Evolutionary conservation across 1,140 invertebrate species (phyloP).

Genomic region (Portunus trituberculatus): DNA sequence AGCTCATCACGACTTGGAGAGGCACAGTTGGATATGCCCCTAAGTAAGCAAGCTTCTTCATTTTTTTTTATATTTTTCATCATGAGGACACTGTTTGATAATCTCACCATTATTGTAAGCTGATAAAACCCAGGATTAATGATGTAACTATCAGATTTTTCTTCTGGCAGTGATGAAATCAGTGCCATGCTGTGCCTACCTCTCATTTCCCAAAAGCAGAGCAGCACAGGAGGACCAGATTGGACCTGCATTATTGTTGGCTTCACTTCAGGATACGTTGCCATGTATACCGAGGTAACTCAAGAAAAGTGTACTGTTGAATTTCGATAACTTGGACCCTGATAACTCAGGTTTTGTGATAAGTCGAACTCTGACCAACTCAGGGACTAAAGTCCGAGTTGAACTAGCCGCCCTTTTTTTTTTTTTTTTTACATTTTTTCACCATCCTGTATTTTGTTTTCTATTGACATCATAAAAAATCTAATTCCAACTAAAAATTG

Average conservation of each 20-base stretch:
- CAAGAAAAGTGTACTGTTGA: too few relatives aligned
- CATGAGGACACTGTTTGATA: neutral
- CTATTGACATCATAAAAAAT: too few relatives aligned
- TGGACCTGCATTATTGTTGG: conserved; percentile 96
- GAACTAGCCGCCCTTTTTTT: too few relatives aligned
- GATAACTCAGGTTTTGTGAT: too few relatives aligned
- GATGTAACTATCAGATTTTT: neutral
- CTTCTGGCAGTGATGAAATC: conserved; percentile 74
- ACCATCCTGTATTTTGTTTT: too few relatives aligned
- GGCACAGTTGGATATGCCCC: conserved; percentile 50
- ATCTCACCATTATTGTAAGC: neutral
- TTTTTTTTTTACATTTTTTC: too few relatives aligned
- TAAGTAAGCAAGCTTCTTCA: neutral
- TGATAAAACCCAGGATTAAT: neutral
- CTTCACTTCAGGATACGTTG: conserved; percentile 90
- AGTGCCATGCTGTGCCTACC: conserved; percentile 83
- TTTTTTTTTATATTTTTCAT: neutral
- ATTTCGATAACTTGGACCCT: too few relatives aligned
- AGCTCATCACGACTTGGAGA: conserved; percentile 47
- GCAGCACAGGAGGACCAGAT: conserved; percentile 87
- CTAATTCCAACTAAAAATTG: too few relatives aligned
- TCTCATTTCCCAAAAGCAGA: conserved; percentile 85
- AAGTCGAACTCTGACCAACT: too few relatives aligned
- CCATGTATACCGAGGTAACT: conserved; percentile 91
- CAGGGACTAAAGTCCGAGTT: too few relatives aligned